Evolutionary conservation across 2,888 invertebrate genomes (phyloP).

Genomic region (Pheosia gnoma): DNA sequence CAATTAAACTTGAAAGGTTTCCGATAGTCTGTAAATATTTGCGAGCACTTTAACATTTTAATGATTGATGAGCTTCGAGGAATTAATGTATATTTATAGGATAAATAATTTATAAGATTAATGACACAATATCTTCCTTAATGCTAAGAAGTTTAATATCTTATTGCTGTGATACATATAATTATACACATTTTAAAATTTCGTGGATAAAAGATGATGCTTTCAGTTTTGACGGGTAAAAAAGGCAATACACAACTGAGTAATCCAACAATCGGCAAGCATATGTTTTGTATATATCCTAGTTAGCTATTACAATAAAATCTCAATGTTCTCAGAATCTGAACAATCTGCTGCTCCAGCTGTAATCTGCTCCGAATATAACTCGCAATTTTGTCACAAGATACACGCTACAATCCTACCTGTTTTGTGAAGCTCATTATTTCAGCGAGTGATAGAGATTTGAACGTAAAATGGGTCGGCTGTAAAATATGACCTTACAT

Average conservation of each 20-base stretch:
- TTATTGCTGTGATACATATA: background rate
- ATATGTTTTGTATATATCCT: no score
- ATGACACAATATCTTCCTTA: background rate
- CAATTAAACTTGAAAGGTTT: background rate
- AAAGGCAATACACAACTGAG: no score
- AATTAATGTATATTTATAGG: background rate
- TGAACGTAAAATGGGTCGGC: slow-evolving; percentile 18
- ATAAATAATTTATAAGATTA: no score
- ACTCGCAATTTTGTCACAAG: background rate
- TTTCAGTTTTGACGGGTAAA: no score
- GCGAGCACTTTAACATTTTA: background rate
- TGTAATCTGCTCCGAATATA: background rate
- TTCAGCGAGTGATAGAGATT: slow-evolving; percentile 17
- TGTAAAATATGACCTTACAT: slow-evolving; percentile 18
- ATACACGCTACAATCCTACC: background rate
- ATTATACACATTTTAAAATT: background rate
- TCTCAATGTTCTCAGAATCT: no score
- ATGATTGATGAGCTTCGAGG: background rate
- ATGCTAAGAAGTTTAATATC: background rate
- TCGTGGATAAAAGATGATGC: background rate
- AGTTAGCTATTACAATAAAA: no score
- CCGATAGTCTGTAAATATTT: background rate
- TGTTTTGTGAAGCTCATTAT: background rate
- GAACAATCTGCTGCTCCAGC: no score
- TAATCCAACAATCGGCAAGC: no score